Conservation (phyloP, 2,888 invertebrate species). For the Megastigmus dorsalis region DNA sequence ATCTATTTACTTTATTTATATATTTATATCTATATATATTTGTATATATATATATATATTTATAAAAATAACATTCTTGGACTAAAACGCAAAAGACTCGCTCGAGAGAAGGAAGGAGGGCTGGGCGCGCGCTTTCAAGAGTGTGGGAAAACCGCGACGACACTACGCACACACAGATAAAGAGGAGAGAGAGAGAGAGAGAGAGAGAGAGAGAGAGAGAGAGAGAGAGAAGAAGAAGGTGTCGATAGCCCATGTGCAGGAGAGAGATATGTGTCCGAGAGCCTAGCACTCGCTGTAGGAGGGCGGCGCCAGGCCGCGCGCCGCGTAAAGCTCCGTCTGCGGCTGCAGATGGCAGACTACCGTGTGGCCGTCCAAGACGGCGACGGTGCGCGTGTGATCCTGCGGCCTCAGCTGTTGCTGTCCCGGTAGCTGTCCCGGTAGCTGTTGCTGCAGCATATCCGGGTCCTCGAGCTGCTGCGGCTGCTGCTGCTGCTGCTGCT, state of each 20-base stretch:
- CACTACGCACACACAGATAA: neutral
- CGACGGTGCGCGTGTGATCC: slow-evolving; percentile 77
- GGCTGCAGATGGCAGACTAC: slow-evolving; percentile 92
- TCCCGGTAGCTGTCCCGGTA: slow-evolving; percentile 65
- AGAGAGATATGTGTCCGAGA: too few species aligned
- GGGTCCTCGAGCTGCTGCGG: slow-evolving; percentile 33
- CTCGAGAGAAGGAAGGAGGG: too few species aligned
- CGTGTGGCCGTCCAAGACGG: slow-evolving; percentile 89
- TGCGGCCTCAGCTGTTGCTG: slow-evolving; percentile 60
- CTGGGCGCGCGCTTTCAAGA: neutral
- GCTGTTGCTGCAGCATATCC: slow-evolving; percentile 58
- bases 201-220: neutral
- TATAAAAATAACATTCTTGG: slow-evolving; percentile 73
- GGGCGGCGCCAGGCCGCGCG: slow-evolving; percentile 77
- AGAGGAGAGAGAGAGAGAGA: neutral
- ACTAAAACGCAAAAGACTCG: slow-evolving; percentile 65
- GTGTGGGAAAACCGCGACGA: neutral
- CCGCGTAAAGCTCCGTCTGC: slow-evolving; percentile 76
- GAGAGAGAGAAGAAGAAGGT: neutral
- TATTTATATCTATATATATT: slow-evolving; percentile 62
- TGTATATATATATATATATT: slow-evolving; percentile 64
- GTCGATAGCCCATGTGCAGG: neutral
- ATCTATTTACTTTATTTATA: slow-evolving; percentile 32
- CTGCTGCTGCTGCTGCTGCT: slow-evolving; percentile 59
- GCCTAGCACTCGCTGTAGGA: slow-evolving; percentile 80